These are phyloP conservation scores for Diplolepis rosae DNA, from an alignment of 2,888 invertebrate species.

Conservation along the genomic window DNA sequence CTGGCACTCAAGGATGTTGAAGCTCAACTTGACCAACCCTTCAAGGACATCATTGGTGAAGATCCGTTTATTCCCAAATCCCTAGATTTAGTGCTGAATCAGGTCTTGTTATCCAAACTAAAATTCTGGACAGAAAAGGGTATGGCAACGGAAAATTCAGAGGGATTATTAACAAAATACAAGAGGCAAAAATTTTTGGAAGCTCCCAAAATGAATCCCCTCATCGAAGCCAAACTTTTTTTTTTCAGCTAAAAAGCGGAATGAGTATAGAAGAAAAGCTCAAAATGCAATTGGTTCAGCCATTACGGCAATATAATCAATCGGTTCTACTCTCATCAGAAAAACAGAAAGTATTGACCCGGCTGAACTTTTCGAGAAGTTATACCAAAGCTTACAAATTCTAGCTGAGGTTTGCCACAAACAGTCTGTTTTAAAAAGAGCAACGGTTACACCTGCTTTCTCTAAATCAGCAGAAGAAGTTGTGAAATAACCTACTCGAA, in stretches of 20 bases:
- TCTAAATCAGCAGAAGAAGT: not conserved
- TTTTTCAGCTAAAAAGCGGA: too few relatives aligned
- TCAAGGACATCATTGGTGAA: not conserved
- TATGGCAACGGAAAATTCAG: not conserved
- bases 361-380: not conserved
- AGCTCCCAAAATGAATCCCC: not conserved
- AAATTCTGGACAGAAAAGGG: not conserved
- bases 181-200: not conserved
- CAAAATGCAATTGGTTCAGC: not conserved
- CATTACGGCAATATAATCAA: not conserved
- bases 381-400: not conserved
- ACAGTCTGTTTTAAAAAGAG: not conserved
- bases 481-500: not conserved
- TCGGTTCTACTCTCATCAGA: not conserved
- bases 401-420: not conserved
- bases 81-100: not conserved
- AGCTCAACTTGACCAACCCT: not conserved
- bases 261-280: not conserved
- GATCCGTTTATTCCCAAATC: not conserved
- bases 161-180: not conserved
- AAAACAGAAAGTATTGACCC: slow-evolving; percentile 4
- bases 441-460: not conserved
- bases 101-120: not conserved
- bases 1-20: not conserved
- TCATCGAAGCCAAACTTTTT: not conserved